A percentile compares a stretch with the other conserved stretches of the same genome.
Conservation (phyloP, 2,797 vertebrate species). For the Anguilla marmorata region DNA sequence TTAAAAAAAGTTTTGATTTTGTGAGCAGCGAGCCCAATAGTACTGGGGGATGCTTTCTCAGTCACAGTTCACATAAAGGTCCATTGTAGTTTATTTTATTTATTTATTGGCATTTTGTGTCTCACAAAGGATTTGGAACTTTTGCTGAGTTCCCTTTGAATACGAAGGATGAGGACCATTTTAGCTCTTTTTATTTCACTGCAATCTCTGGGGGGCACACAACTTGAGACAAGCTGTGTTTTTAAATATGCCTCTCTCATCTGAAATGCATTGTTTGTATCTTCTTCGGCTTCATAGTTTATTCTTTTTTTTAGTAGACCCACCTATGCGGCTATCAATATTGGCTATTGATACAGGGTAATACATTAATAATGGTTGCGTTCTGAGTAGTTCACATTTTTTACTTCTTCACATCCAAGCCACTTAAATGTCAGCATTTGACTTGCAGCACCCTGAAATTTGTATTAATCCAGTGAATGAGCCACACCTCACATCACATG, state of each 20-base stretch:
- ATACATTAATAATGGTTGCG: too few relatives aligned
- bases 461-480: too few relatives aligned
- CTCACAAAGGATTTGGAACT: background rate
- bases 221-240: background rate
- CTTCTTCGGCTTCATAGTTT: background rate
- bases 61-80: background rate
- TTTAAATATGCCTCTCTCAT: background rate
- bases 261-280: background rate
- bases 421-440: too few relatives aligned
- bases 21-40: background rate
- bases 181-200: background rate
- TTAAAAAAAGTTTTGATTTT: background rate
- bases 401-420: too few relatives aligned
- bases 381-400: too few relatives aligned
- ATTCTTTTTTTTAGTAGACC: too few relatives aligned
- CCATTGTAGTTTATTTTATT: background rate
- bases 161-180: background rate
- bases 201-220: background rate
- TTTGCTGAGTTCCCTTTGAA: background rate
- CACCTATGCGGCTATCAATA: too few relatives aligned
- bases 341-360: too few relatives aligned
- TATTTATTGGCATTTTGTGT: background rate
- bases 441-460: too few relatives aligned
- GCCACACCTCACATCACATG: too few relatives aligned
- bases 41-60: background rate